phyloP scores from a whole-genome alignment of 1,140 invertebrate species.

The Ptiloglossa arizonensis region DNA sequence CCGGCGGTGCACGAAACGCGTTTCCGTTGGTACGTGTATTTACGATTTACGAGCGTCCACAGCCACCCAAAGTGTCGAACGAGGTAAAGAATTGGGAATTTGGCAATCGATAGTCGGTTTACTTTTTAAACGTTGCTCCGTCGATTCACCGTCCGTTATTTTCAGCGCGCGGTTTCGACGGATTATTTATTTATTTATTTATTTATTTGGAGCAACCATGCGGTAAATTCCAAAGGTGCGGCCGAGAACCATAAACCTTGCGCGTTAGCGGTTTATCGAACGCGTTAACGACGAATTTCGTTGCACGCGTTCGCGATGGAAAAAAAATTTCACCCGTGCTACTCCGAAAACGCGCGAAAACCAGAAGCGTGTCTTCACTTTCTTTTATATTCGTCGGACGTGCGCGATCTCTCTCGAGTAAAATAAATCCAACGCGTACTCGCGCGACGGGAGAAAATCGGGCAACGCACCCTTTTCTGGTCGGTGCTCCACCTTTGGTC shows the following conservation, averaged over 20 bases:
- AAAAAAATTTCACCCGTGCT: not conserved
- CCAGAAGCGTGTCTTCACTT: slow-evolving; percentile 15
- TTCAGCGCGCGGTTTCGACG: no score
- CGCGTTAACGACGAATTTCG: not conserved
- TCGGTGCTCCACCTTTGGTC: not conserved
- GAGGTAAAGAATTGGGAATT: no score
- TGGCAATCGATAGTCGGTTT: not conserved
- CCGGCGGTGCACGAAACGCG: no score
- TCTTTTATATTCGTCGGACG: not conserved
- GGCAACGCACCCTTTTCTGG: slow-evolving; percentile 10
- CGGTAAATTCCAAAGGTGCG: not conserved
- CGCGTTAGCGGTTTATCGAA: not conserved
- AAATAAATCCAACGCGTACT: not conserved
- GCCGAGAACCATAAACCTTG: not conserved
- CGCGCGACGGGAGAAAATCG: not conserved
- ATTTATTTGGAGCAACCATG: not conserved
- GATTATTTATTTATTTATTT: slow-evolving; percentile 5
- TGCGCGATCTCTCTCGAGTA: not conserved
- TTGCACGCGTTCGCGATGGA: no score
- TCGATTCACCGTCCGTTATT: not conserved
- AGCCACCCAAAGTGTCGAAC: no score
- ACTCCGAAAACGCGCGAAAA: slow-evolving; percentile 5
- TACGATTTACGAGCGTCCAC: no score
- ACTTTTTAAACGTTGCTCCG: not conserved
- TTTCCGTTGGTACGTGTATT: no score